Conservation (phyloP, 1,140 invertebrate species). For the Eriosoma lanigerum region DNA sequence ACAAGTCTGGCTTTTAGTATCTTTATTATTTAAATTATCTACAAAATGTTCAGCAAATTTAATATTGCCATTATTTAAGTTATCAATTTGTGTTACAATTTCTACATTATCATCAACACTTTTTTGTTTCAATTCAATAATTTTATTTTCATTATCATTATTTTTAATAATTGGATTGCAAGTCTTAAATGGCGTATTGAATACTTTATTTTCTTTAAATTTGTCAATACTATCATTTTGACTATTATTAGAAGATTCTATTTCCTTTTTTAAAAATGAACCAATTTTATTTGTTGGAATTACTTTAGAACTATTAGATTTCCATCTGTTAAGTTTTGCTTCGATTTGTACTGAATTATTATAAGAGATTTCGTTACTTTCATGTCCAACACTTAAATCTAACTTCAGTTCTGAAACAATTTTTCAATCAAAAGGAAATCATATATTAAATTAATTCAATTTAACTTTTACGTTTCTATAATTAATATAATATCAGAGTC, state of each 20-base stretch:
- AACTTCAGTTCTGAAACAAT: conserved; percentile 23
- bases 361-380: not conserved
- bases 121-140: not conserved
- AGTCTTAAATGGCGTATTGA: not conserved
- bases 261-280: not conserved
- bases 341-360: conserved; percentile 24
- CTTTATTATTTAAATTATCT: not conserved
- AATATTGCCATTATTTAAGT: not conserved
- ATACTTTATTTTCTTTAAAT: not conserved
- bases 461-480: too few species aligned
- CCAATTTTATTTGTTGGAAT: not conserved
- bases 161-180: not conserved
- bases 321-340: conserved; percentile 4
- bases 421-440: not conserved
- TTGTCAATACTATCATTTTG: not conserved
- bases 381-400: not conserved
- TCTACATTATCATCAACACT: not conserved
- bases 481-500: too few species aligned
- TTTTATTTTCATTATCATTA: not conserved
- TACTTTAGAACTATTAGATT: conserved; percentile 26
- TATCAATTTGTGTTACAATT: not conserved
- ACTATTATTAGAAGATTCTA: not conserved
- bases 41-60: not conserved
- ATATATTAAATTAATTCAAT: too few species aligned
- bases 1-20: not conserved